Base-by-base conservation (phyloP, 2,113 vertebrate species). In the Dipodomys merriami region DNA sequence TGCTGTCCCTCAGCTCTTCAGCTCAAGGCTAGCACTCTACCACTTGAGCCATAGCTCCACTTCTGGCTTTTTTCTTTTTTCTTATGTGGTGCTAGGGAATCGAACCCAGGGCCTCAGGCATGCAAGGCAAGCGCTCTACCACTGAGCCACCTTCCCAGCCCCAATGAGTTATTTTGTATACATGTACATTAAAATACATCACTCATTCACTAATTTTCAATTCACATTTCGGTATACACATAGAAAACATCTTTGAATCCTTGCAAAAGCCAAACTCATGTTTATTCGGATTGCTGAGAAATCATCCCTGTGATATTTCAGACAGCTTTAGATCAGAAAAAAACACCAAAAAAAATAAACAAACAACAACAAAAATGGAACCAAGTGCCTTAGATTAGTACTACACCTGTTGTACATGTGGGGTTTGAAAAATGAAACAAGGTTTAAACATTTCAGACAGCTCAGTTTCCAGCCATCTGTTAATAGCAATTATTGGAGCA, bases 161-260 rank as follows among this genome's bases (percentile, higher is more conserved):
- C n/a, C 15, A 49, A 46, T 49, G 74, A 91, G 33, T 53, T 80
- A 71, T 77, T 94, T 92, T 83, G 46, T 77, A n/a, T 13, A 39
- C 7, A 23, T 7, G 39, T 6, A 35, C 15, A 57, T 57, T 57
- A 57, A 33, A 18, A 57, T 83, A 10, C 78, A 49, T 62, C 16
- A 77, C 11, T 69, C 20, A 53, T 1, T 49, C 15, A 16, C 12
- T 57, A 16, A 57, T 33, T 69, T 80, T 57, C 11, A 25, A 8
- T 72, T 83, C 13, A 49, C 1, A 5, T 76, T 82, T 83, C 88
- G 81, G 80, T 83, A 23, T 5, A 49, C 1, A 20, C 15, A 39
- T 10, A 64, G 22, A 80, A 23, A 60, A 60, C 25, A 65, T 33
- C 69, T 39, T n/a, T 29, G 27, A 82, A 39, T 86, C 86, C 39